phyloP scores from a whole-genome alignment of 2,113 vertebrate genomes.

The Bujurquina vittata region DNA sequence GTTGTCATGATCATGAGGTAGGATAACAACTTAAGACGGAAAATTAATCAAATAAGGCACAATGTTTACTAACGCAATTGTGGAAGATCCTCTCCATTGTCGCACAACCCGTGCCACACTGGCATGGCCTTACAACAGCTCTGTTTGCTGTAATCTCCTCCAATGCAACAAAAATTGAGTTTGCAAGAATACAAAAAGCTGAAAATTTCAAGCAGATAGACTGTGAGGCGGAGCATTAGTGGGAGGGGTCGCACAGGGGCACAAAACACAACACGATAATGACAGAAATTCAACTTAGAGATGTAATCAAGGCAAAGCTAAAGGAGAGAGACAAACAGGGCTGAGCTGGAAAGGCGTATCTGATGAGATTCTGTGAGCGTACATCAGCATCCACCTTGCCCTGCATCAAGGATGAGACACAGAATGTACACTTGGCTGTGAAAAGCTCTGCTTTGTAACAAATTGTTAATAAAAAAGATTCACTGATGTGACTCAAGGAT shows the following conservation, averaged over 20 bases:
- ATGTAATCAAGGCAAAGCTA: constrained; percentile 52
- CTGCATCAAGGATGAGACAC: constrained; percentile 30
- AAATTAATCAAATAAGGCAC: background rate
- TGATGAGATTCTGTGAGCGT: constrained; percentile 63
- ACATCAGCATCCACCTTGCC: constrained; percentile 45
- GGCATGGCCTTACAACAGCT: background rate
- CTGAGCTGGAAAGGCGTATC: constrained; percentile 61
- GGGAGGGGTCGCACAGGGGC: background rate
- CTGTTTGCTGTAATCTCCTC: constrained; percentile 21
- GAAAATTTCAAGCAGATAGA: constrained; percentile 32
- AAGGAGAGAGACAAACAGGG: constrained; percentile 46
- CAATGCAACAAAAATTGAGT: constrained; percentile 35
- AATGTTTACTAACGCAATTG: no score
- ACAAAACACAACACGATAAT: constrained; percentile 61
- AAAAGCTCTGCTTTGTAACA: constrained; percentile 40
- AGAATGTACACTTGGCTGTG: constrained; percentile 28
- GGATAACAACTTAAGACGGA: background rate
- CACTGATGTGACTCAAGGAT: constrained; percentile 39
- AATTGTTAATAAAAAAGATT: constrained; percentile 46
- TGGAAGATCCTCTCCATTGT: constrained; percentile 24
- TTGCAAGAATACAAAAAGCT: constrained; percentile 22
- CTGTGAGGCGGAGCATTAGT: constrained; percentile 24
- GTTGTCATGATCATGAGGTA: background rate
- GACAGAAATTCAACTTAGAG: constrained; percentile 67
- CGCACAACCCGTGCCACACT: constrained; percentile 32